Percentiles rank a stretch among this genome's conserved stretches.
Conservation (phyloP, 2,888 invertebrate genomes). For the Listrodromus nycthemerus region DNA sequence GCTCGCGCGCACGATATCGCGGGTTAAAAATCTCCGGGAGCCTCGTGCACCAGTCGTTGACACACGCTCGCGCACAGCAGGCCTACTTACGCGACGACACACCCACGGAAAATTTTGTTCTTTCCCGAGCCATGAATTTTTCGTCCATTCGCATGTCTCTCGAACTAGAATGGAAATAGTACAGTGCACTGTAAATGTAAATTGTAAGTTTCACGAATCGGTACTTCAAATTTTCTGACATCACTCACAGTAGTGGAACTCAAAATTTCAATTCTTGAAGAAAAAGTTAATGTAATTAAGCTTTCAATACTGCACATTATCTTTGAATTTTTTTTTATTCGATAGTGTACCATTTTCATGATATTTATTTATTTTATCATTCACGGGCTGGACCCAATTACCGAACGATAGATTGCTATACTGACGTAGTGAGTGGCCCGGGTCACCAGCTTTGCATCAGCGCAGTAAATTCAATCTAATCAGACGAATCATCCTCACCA, state of each 20-base stretch:
- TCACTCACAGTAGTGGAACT: too few relatives aligned
- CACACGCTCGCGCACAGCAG: background rate
- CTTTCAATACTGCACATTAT: too few relatives aligned
- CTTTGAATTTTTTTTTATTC: too few relatives aligned
- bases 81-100: conserved; percentile 5
- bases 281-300: too few relatives aligned
- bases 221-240: too few relatives aligned
- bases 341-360: too few relatives aligned
- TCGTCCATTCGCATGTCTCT: background rate
- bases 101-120: background rate
- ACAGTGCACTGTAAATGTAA: background rate
- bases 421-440: background rate
- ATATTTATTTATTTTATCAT: too few relatives aligned
- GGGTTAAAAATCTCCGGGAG: conserved; percentile 5
- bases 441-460: background rate
- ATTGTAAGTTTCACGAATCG: too few relatives aligned
- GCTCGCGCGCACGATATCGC: conserved; percentile 49
- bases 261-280: too few relatives aligned
- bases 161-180: background rate
- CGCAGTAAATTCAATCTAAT: background rate
- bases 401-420: too few relatives aligned
- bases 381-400: too few relatives aligned
- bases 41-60: conserved; percentile 7
- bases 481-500: background rate
- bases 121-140: background rate